A percentile compares a stretch with the other conserved stretches of the same genome.
These are phyloP conservation scores for Phasianus colchicus DNA, from an alignment of 2,113 vertebrate genomes.

Conservation along the genomic window DNA sequence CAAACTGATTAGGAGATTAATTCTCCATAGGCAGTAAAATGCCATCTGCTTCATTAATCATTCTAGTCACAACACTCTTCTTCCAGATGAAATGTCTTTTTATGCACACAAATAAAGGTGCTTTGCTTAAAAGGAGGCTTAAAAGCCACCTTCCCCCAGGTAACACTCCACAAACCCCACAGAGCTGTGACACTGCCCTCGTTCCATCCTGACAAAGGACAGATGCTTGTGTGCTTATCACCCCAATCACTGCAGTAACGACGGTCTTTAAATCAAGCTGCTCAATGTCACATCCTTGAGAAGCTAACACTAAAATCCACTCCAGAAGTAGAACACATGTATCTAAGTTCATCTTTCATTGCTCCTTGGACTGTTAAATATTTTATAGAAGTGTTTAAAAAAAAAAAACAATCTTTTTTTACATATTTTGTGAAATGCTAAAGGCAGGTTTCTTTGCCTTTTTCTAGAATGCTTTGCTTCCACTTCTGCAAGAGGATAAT, in stretches of 20 bases:
- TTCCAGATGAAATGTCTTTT: background rate
- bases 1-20: conserved; percentile 17
- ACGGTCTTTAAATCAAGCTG: background rate
- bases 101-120: background rate
- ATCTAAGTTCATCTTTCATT: background rate
- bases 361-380: background rate
- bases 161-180: background rate
- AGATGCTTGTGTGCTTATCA: background rate
- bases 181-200: background rate
- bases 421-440: background rate
- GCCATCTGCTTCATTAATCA: background rate
- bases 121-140: background rate
- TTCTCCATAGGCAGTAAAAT: background rate
- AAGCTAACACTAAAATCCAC: background rate
- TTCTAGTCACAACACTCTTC: background rate
- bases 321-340: background rate
- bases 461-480: background rate
- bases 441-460: background rate
- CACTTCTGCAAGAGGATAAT: background rate
- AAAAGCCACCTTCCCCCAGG: background rate
- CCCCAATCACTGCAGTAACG: background rate
- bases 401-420: background rate
- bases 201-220: background rate
- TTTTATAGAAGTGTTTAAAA: background rate
- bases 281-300: background rate